phyloP scores from a whole-genome alignment of 2,888 invertebrate genomes.

The Catocala fraxini region DNA sequence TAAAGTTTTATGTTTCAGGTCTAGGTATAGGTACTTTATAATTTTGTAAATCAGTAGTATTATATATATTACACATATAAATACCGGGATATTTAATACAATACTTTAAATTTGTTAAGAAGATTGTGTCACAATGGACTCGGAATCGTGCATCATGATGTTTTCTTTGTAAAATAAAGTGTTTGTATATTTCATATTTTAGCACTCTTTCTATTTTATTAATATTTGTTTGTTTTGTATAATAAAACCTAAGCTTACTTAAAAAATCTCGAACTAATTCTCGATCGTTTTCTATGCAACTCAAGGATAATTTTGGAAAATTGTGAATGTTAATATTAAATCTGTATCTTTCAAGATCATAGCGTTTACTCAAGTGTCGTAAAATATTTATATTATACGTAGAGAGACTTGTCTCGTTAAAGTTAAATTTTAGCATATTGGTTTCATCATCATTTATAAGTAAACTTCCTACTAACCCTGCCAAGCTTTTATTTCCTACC shows the following conservation, averaged over 20 bases:
- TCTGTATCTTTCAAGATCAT: neutral
- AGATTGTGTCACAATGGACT: neutral
- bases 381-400: conserved; percentile 10
- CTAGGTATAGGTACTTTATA: neutral
- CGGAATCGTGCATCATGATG: neutral
- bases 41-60: no score
- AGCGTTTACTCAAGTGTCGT: neutral
- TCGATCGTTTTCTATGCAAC: conserved; percentile 22
- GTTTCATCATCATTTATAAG: conserved; percentile 26
- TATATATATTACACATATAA: neutral
- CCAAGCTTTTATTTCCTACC: conserved; percentile 28
- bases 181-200: neutral
- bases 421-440: conserved; percentile 36
- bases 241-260: conserved; percentile 37
- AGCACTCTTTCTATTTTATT: neutral
- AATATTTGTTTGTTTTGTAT: conserved; percentile 36
- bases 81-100: neutral
- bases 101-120: neutral
- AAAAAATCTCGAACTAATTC: conserved; percentile 24
- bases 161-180: neutral
- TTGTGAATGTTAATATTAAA: neutral
- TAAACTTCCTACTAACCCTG: conserved; percentile 41
- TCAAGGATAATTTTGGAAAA: conserved; percentile 8
- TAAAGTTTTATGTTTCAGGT: neutral
- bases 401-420: conserved; percentile 8